phyloP scores from a whole-genome alignment of 2,113 vertebrate species.

The Nyctereutes procyonoides region DNA sequence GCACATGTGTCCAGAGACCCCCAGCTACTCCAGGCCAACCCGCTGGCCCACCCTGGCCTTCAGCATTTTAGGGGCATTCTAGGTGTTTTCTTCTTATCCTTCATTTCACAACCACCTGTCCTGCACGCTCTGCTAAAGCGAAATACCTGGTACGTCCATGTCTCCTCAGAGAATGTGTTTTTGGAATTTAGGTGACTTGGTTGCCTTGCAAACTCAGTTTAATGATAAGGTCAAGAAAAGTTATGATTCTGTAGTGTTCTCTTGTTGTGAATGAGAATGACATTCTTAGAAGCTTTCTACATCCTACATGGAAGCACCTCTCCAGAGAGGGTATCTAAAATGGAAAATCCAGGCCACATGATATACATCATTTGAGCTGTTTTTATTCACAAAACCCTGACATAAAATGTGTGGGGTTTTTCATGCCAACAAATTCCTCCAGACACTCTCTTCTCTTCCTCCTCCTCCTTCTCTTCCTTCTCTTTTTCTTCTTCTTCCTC shows the following conservation, averaged over 20 bases:
- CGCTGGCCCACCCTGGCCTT: neutral
- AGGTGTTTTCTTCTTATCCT: neutral
- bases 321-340: neutral
- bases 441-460: neutral
- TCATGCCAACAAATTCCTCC: neutral
- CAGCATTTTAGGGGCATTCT: neutral
- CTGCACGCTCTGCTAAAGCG: neutral
- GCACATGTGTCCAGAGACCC: no score
- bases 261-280: neutral
- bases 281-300: neutral
- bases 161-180: neutral
- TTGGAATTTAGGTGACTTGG: neutral
- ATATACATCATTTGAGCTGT: neutral
- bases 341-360: neutral
- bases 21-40: neutral
- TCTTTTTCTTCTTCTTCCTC: no score
- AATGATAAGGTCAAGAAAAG: neutral
- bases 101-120: no score
- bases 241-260: neutral
- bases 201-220: neutral
- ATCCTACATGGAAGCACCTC: fast-evolving
- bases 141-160: neutral
- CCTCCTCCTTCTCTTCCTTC: neutral
- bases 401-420: neutral
- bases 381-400: neutral